A percentile compares a stretch with the other conserved stretches of the same genome.
These are phyloP conservation scores for Acronicta psi DNA, from an alignment of 2,888 invertebrate genomes.

Conservation along the genomic window DNA sequence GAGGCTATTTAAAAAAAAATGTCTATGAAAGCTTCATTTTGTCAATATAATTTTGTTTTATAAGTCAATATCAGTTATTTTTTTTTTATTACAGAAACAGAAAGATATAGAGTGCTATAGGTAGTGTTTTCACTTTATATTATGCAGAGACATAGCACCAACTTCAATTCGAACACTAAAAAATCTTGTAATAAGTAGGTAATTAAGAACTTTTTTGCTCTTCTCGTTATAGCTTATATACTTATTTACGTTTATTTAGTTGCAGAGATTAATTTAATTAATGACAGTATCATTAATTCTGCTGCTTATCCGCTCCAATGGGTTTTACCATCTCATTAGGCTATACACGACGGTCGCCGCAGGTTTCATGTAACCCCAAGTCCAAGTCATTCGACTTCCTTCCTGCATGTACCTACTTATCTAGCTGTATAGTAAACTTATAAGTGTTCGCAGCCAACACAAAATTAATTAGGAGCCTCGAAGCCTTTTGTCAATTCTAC, in stretches of 20 bases:
- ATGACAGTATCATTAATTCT: conserved; percentile 40
- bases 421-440: background rate
- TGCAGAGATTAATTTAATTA: conserved; percentile 14
- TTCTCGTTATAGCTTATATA: background rate
- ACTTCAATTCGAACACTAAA: too few species aligned
- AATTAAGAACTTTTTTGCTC: too few species aligned
- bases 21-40: too few species aligned
- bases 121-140: background rate
- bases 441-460: conserved; percentile 6
- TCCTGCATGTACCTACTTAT: conserved; percentile 23
- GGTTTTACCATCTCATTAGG: conserved; percentile 36
- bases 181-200: too few species aligned
- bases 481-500: conserved; percentile 35
- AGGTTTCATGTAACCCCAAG: conserved; percentile 47
- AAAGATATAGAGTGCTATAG: background rate
- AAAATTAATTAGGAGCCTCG: conserved; percentile 32
- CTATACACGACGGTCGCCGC: conserved; percentile 21
- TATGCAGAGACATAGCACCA: background rate
- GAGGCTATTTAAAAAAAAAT: background rate
- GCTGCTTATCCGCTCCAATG: conserved; percentile 44
- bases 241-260: background rate
- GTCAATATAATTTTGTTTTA: too few species aligned
- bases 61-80: too few species aligned
- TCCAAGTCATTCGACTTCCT: conserved; percentile 44
- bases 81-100: too few species aligned